Percentiles rank a stretch among this genome's conserved stretches.
phyloP scores from a whole-genome alignment of 2,888 invertebrate genomes.

The Nephrocerus scutellatus region DNA sequence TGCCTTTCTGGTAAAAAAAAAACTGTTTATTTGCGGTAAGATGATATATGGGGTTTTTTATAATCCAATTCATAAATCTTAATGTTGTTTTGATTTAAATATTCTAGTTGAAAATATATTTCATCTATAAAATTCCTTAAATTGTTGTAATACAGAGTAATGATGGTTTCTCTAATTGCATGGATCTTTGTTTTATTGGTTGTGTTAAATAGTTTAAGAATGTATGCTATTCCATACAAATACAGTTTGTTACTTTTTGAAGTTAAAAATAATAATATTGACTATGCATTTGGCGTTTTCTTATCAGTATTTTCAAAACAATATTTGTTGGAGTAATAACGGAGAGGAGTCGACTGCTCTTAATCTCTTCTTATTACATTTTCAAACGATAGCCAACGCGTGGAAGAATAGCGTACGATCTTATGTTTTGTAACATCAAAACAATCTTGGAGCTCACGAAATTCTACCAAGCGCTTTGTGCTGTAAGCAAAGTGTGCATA shows the following conservation, averaged over 20 bases:
- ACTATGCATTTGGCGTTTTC: too few relatives aligned
- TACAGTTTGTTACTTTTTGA: constrained; percentile 1
- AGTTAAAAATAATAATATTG: background rate
- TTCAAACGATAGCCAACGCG: too few relatives aligned
- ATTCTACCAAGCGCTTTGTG: constrained; percentile 3
- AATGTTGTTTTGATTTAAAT: too few relatives aligned
- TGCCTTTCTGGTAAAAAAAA: too few relatives aligned
- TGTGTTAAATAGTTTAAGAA: background rate
- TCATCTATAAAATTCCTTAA: constrained; percentile 3
- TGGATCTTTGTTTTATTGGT: background rate
- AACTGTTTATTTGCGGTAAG: too few relatives aligned
- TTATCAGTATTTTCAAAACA: too few relatives aligned
- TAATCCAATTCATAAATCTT: too few relatives aligned
- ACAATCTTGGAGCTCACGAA: constrained; percentile 4
- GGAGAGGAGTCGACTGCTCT: too few relatives aligned
- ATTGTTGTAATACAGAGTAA: constrained; percentile 1
- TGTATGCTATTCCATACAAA: constrained; percentile 2
- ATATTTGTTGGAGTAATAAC: background rate
- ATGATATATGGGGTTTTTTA: too few relatives aligned
- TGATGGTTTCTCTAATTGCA: background rate
- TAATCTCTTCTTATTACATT: background rate
- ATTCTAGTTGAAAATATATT: constrained; percentile 1
- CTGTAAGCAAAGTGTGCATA: constrained; percentile 1
- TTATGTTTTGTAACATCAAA: constrained; percentile 1
- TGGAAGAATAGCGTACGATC: constrained; percentile 2